Base-by-base conservation (phyloP, 2,113 vertebrate genomes). In the Gambusia affinis region DNA sequence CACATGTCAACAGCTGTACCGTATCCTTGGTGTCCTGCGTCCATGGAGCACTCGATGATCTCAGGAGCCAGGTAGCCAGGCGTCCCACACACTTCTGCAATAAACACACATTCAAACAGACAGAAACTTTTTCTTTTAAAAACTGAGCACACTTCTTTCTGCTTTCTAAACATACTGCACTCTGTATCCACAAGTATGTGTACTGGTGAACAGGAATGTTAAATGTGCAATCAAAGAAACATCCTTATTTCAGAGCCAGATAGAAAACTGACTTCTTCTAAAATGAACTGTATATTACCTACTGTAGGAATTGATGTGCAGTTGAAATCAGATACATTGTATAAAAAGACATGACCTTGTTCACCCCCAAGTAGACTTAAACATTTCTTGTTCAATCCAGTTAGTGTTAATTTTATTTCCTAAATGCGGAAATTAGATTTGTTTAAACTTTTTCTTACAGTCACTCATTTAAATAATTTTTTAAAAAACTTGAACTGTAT, bases 21-120 rank as follows among this genome's bases (percentile, higher is more conserved):
- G 0, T 99, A 99, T 91, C 98, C 98, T 11, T 81, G 74, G 63
- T 98, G 96, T 67, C 94, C 89, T 0, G 95, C 89, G 0, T 98
- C 95, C 98, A 99, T 99, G 84, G 98, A 99, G 85, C 97, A 98
- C 83, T 97, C 93, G 0, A 99, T 95, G 87, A 99, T 99, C 92
- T 99, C 98, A 0, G 98, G 98, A 33, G 98, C 98, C 75, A 99
- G 94, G 89, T 99, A 98, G 22, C 95, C 97, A 60, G 98, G 98
- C 0, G 98, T 99, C 69, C 98, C 98, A 27, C 96, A 99, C 76
- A 99, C 95, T 89, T 99, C 98, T 99, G 87, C 11, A 73, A 65
- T 64, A 80, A 29, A 83, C 68, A 81, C 19, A 70, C 2, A 24
- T 29, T 27, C 29, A 75, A 63, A 82, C 4, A 73, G 10, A 27